Evolutionary conservation across 2,797 vertebrate species (phyloP), one percentile per base, ranked within the genome.

Genomic region (Coregonus suidteri): DNA sequence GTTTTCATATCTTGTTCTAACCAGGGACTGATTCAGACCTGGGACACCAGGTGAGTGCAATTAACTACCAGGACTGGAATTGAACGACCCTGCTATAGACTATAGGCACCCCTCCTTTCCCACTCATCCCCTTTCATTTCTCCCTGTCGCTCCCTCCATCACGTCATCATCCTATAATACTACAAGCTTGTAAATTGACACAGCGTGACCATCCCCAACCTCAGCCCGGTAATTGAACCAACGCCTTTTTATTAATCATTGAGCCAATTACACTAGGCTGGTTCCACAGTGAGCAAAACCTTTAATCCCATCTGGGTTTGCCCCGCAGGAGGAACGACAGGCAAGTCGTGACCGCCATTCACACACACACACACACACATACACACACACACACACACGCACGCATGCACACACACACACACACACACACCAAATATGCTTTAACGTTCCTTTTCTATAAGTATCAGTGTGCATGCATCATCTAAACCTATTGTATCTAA

Each of bases 251-350:
- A 77, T 54, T 68, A 78, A 76, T 73, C 75, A 82, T 74, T 30
- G 70, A 79, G 71, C 79, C 80, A 70, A 66, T 81, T 79, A 76
- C 70, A 62, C 47, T 51, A 47, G 11, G 75, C 62, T 51, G 76
- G 69, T 78, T 73, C 74, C 68, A 59, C 30, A 14, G 31, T 25
- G 71, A 79, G 47, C 65, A 84, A 68, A 79, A 82, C 75, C 69
- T 82, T 78, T 79, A 75, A 70, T 74, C 71, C 52, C 53, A 75
- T 82, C 77, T 56, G 64, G 18, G 14, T 75, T 59, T 41, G 31
- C 70, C 67, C 70, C 14, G 54, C 15, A 65, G 62, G 13, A 77
- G 78, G 67, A 72, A 59, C 4, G 25, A 13, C 16, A 64, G 25
- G 30, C 66, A 11, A 35, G 76, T 34, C 11, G 34, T 41, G 25